A percentile compares a stretch with the other conserved stretches of the same genome.
Conservation (phyloP, 2,113 vertebrate genomes). For the Hyperopisus bebe region DNA sequence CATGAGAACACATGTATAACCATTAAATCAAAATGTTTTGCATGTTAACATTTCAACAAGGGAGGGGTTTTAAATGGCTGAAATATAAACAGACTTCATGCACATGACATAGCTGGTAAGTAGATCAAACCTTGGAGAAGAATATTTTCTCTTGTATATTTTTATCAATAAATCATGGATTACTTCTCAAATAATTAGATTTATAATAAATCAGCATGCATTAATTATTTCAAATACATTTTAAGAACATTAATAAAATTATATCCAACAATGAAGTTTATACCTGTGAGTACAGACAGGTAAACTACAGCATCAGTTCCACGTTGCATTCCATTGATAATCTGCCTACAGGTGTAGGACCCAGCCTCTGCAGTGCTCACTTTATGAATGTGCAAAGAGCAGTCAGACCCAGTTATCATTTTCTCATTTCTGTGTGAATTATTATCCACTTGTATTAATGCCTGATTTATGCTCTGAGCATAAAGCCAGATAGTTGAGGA, state of each 20-base stretch:
- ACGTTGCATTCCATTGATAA: background rate
- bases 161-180: background rate
- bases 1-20: background rate
- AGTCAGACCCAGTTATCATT: background rate
- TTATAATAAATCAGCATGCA: background rate
- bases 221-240: background rate
- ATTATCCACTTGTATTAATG: background rate
- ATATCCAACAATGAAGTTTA: background rate
- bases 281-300: slow-evolving; percentile 9
- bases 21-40: background rate
- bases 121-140: background rate
- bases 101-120: background rate
- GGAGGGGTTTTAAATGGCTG: background rate
- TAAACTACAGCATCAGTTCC: background rate
- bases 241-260: background rate
- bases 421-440: background rate
- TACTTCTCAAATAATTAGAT: background rate
- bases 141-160: background rate
- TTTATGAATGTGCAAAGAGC: slow-evolving; percentile 23
- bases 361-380: slow-evolving; percentile 14
- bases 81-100: background rate
- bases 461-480: background rate
- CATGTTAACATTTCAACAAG: background rate
- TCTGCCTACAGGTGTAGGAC: slow-evolving; percentile 6
- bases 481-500: background rate